A percentile compares a stretch with the other conserved stretches of the same genome.
phyloP scores from a whole-genome alignment of 2,888 invertebrate species.

The Mayetiola destructor region DNA sequence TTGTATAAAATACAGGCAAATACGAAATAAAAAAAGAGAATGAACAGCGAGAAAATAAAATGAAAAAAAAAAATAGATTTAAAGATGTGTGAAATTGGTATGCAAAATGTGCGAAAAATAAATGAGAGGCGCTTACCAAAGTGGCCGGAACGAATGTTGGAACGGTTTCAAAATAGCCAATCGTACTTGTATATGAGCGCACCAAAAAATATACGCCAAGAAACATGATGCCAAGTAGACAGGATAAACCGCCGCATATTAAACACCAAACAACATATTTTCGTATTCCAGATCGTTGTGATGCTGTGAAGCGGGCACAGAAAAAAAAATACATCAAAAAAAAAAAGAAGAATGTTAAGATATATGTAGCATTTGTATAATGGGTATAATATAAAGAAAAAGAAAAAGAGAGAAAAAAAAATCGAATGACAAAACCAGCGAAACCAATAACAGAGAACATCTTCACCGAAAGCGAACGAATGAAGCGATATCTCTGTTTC shows the following conservation, averaged over 20 bases:
- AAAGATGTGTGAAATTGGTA: background rate
- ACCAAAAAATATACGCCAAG: constrained; percentile 62
- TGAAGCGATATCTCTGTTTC: no score
- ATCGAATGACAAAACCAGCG: background rate
- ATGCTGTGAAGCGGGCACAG: constrained; percentile 27
- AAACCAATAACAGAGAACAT: background rate
- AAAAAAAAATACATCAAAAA: background rate
- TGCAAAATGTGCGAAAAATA: background rate
- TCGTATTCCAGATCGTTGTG: constrained; percentile 36
- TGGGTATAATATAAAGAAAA: background rate
- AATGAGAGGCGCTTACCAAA: constrained; percentile 48
- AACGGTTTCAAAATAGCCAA: constrained; percentile 73
- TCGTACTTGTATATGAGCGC: constrained; percentile 57
- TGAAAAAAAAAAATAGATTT: background rate
- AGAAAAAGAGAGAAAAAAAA: background rate
- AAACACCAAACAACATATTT: constrained; percentile 67
- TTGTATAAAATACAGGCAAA: no score
- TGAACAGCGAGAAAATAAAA: background rate
- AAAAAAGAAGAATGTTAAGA: background rate
- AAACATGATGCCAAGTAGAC: constrained; percentile 57
- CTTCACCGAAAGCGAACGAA: no score
- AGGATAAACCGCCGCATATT: constrained; percentile 59
- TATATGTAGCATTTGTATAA: no score
- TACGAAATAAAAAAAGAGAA: no score
- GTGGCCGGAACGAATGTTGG: constrained; percentile 89